Conservation (phyloP, 2,888 invertebrate species). For the Polietes domitor region DNA sequence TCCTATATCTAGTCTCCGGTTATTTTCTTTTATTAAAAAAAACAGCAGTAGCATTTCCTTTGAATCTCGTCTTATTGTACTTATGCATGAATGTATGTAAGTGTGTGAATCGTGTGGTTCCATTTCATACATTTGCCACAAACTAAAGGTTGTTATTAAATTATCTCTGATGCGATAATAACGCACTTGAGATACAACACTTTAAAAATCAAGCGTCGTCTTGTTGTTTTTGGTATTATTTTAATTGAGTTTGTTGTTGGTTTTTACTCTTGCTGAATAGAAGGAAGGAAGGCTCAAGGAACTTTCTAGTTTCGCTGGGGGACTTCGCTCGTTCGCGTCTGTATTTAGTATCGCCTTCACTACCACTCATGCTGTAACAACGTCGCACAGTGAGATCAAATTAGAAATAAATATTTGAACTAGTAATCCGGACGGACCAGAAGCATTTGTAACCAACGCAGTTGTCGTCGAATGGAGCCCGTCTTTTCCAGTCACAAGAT, state of each 20-base stretch:
- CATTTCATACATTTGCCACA: conserved; percentile 28
- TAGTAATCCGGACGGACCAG: too few relatives aligned
- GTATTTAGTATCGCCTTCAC: conserved; percentile 11
- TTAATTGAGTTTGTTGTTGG: conserved; percentile 5
- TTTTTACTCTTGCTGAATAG: conserved; percentile 29
- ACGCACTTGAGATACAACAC: conserved; percentile 73
- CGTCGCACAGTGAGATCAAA: not conserved
- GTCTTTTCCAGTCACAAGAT: too few relatives aligned
- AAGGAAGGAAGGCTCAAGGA: conserved; percentile 47
- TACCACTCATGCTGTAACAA: not conserved
- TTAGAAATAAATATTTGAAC: not conserved
- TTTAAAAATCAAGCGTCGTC: conserved; percentile 63
- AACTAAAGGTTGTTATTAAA: conserved; percentile 74
- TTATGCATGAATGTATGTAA: not conserved
- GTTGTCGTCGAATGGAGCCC: too few relatives aligned
- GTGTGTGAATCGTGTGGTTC: not conserved
- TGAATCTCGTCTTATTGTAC: not conserved
- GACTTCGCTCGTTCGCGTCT: conserved; percentile 38
- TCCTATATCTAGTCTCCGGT: too few relatives aligned
- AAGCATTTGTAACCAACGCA: too few relatives aligned
- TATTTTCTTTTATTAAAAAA: too few relatives aligned
- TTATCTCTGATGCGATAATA: conserved; percentile 79
- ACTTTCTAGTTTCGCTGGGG: conserved; percentile 4
- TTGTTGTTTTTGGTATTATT: conserved; percentile 44
- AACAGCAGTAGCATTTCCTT: not conserved